Percentiles rank a stretch among this genome's conserved stretches.
phyloP scores from a whole-genome alignment of 2,797 vertebrate genomes.

The Argyrosomus regius region DNA sequence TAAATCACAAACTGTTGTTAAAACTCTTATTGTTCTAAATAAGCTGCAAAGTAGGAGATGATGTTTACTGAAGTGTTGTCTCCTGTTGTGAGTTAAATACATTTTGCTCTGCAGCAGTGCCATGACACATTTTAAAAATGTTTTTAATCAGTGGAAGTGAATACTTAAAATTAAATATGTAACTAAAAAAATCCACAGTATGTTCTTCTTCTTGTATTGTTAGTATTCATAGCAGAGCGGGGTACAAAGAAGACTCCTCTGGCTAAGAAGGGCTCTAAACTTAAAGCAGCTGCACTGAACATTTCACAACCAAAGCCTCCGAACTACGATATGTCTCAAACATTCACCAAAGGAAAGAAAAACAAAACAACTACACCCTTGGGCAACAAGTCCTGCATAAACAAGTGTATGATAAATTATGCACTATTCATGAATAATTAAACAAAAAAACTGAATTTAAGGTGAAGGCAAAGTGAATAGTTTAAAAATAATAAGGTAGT shows the following conservation, averaged over 20 bases:
- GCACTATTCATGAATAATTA: conserved; percentile 77
- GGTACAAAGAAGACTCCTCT: conserved; percentile 11
- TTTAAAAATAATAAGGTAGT: conserved; percentile 61
- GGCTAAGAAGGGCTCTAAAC: conserved; percentile 34
- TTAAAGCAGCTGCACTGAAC: conserved; percentile 33
- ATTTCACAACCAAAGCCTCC: conserved; percentile 57
- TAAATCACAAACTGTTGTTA: no score
- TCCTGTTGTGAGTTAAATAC: neutral
- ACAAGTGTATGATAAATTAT: conserved; percentile 79
- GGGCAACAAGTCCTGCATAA: conserved; percentile 76
- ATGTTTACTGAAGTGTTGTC: neutral
- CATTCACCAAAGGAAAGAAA: conserved; percentile 63
- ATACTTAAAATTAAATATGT: conserved; percentile 19
- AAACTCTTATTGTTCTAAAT: neutral
- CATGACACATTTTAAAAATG: conserved; percentile 13
- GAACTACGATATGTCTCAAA: conserved; percentile 55
- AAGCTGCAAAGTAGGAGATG: neutral
- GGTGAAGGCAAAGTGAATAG: conserved; percentile 54
- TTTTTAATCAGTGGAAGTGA: conserved; percentile 27
- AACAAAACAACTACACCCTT: conserved; percentile 72
- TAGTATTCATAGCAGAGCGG: conserved; percentile 26
- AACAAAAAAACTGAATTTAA: conserved; percentile 71
- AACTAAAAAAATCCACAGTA: neutral
- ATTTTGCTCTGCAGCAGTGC: neutral
- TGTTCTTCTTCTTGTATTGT: conserved; percentile 24